Evolutionary conservation across 1,140 invertebrate genomes (phyloP).

Genomic region (Drosophila repleta): DNA sequence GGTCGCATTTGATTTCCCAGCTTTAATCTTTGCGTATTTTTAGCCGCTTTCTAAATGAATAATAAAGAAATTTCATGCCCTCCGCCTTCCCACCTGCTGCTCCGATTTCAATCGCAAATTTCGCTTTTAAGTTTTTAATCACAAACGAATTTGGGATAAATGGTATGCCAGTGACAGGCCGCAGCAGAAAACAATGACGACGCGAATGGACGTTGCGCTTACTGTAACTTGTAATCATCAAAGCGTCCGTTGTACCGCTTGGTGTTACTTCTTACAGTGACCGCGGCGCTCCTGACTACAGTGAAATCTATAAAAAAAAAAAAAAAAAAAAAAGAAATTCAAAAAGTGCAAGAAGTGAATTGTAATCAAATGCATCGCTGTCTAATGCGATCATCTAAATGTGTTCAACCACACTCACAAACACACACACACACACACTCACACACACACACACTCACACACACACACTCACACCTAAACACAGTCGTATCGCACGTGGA

Average conservation of each 20-base stretch:
- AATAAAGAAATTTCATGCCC: slow-evolving; percentile 64
- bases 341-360: slow-evolving; percentile 36
- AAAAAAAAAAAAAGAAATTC: background rate
- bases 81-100: background rate
- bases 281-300: background rate
- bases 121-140: slow-evolving; percentile 36
- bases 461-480: background rate
- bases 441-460: slow-evolving; percentile 6
- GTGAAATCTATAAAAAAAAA: background rate
- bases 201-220: slow-evolving; percentile 47
- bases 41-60: slow-evolving; percentile 58
- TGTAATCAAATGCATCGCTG: slow-evolving; percentile 55
- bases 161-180: slow-evolving; percentile 12
- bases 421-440: slow-evolving; percentile 23
- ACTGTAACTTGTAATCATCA: slow-evolving; percentile 82
- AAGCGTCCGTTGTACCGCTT: slow-evolving; percentile 75
- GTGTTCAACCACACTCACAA: slow-evolving; percentile 21
- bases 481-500: slow-evolving; percentile 10
- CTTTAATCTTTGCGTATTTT: slow-evolving; percentile 55
- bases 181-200: background rate
- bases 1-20: slow-evolving; percentile 57
- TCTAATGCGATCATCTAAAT: slow-evolving; percentile 48
- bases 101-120: slow-evolving; percentile 54
- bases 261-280: slow-evolving; percentile 85
- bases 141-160: background rate